A percentile compares a stretch with the other conserved stretches of the same genome.
phyloP scores from a whole-genome alignment of 2,113 vertebrate species.

The Gymnocephalus cernua region DNA sequence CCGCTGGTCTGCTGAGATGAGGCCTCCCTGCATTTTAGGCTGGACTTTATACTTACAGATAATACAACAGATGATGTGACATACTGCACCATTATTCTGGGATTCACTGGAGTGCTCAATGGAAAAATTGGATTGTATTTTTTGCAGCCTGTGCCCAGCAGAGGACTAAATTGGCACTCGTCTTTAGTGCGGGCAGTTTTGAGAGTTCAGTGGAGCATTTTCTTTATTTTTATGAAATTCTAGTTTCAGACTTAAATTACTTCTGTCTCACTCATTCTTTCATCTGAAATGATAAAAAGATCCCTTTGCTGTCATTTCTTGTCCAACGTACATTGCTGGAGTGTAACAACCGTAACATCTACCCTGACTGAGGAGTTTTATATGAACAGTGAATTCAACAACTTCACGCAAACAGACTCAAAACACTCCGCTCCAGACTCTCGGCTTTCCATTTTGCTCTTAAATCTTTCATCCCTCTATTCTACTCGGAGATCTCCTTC shows the following conservation, averaged over 20 bases:
- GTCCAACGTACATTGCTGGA: slow-evolving; percentile 4
- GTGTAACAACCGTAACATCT: slow-evolving; percentile 38
- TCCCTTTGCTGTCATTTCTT: slow-evolving; percentile 18
- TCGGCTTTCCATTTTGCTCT: slow-evolving; percentile 52
- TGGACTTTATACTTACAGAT: slow-evolving; percentile 39
- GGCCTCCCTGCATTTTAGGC: slow-evolving; percentile 10
- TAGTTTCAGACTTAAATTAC: slow-evolving; percentile 26
- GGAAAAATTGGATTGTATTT: slow-evolving; percentile 37
- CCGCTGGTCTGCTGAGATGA: slow-evolving; percentile 3
- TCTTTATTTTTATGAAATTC: slow-evolving; percentile 25
- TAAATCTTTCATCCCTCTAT: slow-evolving; percentile 64
- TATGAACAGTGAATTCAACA: slow-evolving; percentile 61
- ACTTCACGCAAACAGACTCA: slow-evolving; percentile 32
- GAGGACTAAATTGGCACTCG: slow-evolving; percentile 57
- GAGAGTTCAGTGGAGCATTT: slow-evolving; percentile 42
- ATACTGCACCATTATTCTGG: slow-evolving; percentile 30
- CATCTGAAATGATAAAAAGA: slow-evolving; percentile 36
- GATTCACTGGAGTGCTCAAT: slow-evolving; percentile 34
- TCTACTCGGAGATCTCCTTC: slow-evolving; percentile 21
- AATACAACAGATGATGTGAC: slow-evolving; percentile 35
- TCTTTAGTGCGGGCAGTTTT: slow-evolving; percentile 28
- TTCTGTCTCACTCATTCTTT: neutral
- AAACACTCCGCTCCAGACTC: slow-evolving; percentile 27
- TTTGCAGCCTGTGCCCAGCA: slow-evolving; percentile 36
- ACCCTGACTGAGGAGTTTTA: slow-evolving; percentile 49